Evolutionary conservation across 2,888 invertebrate genomes (phyloP).

Genomic region (Agrotis clavis): DNA sequence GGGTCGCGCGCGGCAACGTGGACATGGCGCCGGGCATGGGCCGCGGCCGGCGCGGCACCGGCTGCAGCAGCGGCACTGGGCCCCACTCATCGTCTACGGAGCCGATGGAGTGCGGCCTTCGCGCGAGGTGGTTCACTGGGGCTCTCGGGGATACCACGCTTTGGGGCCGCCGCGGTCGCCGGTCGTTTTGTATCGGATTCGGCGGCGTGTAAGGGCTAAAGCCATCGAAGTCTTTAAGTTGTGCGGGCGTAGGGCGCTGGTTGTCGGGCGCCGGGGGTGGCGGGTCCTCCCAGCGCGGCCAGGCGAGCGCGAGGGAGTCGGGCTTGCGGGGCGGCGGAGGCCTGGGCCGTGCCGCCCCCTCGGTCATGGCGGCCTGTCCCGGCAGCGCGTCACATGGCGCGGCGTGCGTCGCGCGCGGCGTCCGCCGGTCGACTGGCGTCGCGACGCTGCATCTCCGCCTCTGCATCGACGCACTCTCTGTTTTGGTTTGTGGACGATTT

Average conservation of each 20-base stretch:
- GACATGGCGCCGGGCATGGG: conserved; percentile 83
- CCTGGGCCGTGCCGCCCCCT: conserved; percentile 88
- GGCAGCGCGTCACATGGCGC: conserved; percentile 78
- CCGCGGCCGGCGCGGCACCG: conserved; percentile 90
- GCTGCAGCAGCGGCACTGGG: conserved; percentile 88
- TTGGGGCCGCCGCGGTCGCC: conserved; percentile 87
- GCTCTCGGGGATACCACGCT: conserved; percentile 89
- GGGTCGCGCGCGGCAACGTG: conserved; percentile 87
- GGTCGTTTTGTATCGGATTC: conserved; percentile 79
- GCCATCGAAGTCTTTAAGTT: conserved; percentile 81
- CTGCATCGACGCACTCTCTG: conserved; percentile 75
- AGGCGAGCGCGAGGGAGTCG: conserved; percentile 83
- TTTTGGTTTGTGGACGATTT: conserved; percentile 70
- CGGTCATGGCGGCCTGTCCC: conserved; percentile 85
- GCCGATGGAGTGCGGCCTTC: conserved; percentile 93
- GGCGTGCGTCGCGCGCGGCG: conserved; percentile 79
- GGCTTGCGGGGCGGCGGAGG: conserved; percentile 90
- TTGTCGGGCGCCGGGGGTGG: conserved; percentile 88
- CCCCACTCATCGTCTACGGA: conserved; percentile 86
- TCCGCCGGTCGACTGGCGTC: conserved; percentile 79
- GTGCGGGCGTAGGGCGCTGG: conserved; percentile 67
- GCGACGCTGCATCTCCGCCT: conserved; percentile 70
- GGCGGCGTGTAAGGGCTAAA: conserved; percentile 92
- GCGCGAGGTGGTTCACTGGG: conserved; percentile 75
- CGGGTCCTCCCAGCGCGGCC: conserved; percentile 88